Evolutionary conservation across 1,140 invertebrate species (phyloP), one percentile per base, ranked within the genome.

Genomic region (Mya arenaria): DNA sequence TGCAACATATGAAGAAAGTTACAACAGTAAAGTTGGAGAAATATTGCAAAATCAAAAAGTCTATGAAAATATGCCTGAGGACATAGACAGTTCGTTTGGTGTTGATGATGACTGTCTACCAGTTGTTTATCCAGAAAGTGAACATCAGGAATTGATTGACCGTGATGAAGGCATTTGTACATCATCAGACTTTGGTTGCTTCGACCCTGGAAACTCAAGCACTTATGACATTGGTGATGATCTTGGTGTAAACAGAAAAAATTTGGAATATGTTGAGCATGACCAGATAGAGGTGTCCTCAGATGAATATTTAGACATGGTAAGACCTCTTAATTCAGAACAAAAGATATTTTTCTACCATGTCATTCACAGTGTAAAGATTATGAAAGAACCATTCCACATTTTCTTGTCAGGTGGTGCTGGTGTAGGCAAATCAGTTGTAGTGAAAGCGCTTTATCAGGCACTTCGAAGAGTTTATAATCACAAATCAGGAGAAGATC

Each of bases 401-500:
- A 74, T 41, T 37, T 84, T 84, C 39, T 55, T 79, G 56, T 55
- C 77, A 30, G 83, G 83, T 39, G 83, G 83, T 66, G 83, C 58
- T 41, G 68, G 77, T 37, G 71, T 75, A 25, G 84, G 80, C n/a
- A 83, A 84, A 41, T 65, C 55, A 58, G 75, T 68, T 52, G 56
- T 77, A 28, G 80, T 71, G 0, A 56, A 6, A 25, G 23, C 23
- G 30, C 19, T 81, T 36, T 74, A 80, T 52, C 84, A 85, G 34
- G 68, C 4, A 36, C 55, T 85, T 37, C 39, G 75, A 41, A 79
- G 37, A n/a, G 82, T 66, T 37, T 69, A 55, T 30, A 81, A 81
- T 41, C 74, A 65, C 30, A 48, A n/a, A 3, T 28, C 39, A 15
- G 60, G 52, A 41, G 83, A 84, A 60, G 63, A 37, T 56, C 68